Conservation (phyloP, 2,888 invertebrate species). For the Megalurothrips usitatus region DNA sequence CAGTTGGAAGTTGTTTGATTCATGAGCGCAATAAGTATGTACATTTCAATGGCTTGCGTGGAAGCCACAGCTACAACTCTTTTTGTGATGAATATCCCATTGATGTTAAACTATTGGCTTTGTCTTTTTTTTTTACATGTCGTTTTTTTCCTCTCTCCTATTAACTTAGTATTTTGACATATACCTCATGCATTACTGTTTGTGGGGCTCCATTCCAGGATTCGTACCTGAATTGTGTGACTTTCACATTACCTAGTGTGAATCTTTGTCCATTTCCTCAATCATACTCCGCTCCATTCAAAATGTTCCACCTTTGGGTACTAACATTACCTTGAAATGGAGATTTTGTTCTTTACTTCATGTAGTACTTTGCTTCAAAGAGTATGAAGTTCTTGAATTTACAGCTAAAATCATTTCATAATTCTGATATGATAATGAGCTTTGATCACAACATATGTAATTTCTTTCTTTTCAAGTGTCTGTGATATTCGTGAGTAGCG, state of each 20-base stretch:
- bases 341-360: background rate
- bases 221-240: background rate
- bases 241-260: background rate
- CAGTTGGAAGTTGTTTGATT: too few species aligned
- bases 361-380: background rate
- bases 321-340: too few species aligned
- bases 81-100: background rate
- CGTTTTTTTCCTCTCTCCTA: background rate
- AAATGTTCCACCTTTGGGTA: too few species aligned
- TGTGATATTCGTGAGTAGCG: conserved; percentile 1
- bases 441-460: background rate
- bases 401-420: background rate
- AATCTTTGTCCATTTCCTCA: background rate
- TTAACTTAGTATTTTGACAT: background rate
- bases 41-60: background rate
- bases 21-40: too few species aligned
- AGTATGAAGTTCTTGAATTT: background rate
- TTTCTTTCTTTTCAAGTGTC: background rate
- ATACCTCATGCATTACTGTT: background rate
- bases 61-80: background rate
- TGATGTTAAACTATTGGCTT: background rate
- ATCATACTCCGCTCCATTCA: background rate
- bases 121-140: too few species aligned
- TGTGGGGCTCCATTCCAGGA: background rate
- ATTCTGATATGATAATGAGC: background rate